Evolutionary conservation across 2,888 invertebrate species (phyloP).

Genomic region (Choristoneura rosaceana): DNA sequence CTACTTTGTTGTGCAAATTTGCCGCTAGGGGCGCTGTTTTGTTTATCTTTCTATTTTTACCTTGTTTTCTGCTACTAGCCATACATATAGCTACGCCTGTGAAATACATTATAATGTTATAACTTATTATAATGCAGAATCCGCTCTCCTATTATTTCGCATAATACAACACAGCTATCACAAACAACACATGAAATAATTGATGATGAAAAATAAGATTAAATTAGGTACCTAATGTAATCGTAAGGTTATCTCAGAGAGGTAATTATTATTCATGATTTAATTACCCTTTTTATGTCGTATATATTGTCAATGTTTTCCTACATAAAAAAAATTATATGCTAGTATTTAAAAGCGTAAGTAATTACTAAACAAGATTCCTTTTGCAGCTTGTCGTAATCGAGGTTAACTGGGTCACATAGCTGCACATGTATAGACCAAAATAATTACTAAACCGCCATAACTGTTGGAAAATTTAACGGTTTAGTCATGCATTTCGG

Average conservation of each 20-base stretch:
- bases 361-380: conserved; percentile 4
- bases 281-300: not conserved
- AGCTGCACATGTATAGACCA: not conserved
- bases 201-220: no score
- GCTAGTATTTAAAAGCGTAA: not conserved
- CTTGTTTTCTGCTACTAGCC: no score
- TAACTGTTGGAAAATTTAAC: not conserved
- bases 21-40: no score
- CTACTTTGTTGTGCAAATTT: no score
- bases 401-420: not conserved
- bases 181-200: no score
- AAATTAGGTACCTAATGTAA: not conserved
- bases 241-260: not conserved
- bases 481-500: conserved; percentile 1
- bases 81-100: no score
- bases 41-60: no score
- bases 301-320: not conserved
- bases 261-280: not conserved
- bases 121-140: no score
- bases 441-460: not conserved
- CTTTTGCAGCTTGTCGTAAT: conserved; percentile 7
- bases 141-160: no score
- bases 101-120: no score
- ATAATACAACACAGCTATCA: no score
- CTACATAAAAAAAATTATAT: conserved; percentile 7